These are phyloP conservation scores for Odiellus spinosus DNA, from an alignment of 2,888 invertebrate species.

Conservation along the genomic window DNA sequence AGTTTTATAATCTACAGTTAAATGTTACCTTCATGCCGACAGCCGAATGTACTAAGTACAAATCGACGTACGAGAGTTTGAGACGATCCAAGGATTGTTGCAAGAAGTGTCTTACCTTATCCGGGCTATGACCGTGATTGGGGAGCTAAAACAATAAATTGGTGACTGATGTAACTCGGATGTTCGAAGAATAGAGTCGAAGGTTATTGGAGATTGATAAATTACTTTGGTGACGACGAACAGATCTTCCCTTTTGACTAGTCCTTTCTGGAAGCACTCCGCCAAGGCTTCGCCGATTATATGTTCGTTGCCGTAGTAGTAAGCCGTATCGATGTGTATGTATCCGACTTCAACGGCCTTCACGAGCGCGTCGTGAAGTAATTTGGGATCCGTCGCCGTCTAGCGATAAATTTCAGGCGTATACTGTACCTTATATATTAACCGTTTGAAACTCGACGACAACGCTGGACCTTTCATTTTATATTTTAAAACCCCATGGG, in stretches of 20 bases:
- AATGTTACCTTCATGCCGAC: constrained; percentile 38
- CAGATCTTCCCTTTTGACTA: constrained; percentile 18
- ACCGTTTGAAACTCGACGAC: too few relatives aligned
- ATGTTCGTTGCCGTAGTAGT: constrained; percentile 18
- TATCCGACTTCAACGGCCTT: constrained; percentile 16
- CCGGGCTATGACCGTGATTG: constrained; percentile 43
- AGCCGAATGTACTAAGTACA: constrained; percentile 65
- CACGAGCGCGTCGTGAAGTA: neutral
- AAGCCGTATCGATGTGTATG: constrained; percentile 20
- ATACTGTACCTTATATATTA: too few relatives aligned
- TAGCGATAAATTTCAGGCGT: too few relatives aligned
- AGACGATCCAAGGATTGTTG: constrained; percentile 50
- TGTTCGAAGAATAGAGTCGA: too few relatives aligned
- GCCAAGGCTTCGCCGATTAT: constrained; percentile 17
- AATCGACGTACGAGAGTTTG: constrained; percentile 60
- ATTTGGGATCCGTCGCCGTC: too few relatives aligned
- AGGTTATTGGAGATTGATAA: too few relatives aligned
- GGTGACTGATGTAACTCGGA: too few relatives aligned
- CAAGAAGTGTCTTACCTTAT: constrained; percentile 49
- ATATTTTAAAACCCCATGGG: too few relatives aligned
- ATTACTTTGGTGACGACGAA: constrained; percentile 13
- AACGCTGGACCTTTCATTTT: too few relatives aligned
- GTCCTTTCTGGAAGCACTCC: constrained; percentile 10
- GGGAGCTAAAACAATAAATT: constrained; percentile 29
- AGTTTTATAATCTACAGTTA: too few relatives aligned